Base-by-base conservation (phyloP, 1,140 invertebrate species). In the Rhagoletis zephyria region DNA sequence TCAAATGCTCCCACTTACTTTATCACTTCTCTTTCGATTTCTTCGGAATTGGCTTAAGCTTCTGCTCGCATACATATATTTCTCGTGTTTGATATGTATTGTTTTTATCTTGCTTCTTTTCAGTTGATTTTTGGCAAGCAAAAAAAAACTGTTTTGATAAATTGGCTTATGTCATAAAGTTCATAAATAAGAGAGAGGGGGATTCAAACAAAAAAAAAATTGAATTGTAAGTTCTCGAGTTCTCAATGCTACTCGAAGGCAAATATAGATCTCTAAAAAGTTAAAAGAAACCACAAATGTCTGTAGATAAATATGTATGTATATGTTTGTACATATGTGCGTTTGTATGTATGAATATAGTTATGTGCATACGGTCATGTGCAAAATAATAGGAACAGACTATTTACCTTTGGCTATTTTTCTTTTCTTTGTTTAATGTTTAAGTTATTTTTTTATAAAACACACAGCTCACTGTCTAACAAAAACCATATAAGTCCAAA, bases 111-210 rank as follows among this genome's bases (percentile, higher is more conserved):
- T 74, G 42, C 30, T 74, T 74, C 5, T 74, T 74, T 74, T 16
- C 30, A 30, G 30, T 30, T 30, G 30, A 30, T 30, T 30, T 30
- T 30, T 30, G 30, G 30, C 30, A 30, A 30, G 30, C 30, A 30
- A 30, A 30, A 30, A 30, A 30, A 30, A 30, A 30, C 30, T 74
- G 30, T 48, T 74, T 30, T 74, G 45, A 48, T 48, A 74, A 74
- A 74, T 74, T 74, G 45, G 70, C 70, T 74, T 74, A 74, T 74
- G 74, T 56, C 74, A 81, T 81, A 51, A 19, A 56, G 45, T 48
- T 6, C n/a, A 51, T 16, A 7, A 77, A 56, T 6, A 30, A 67
- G 10, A 67, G 0, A 30, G 6, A 30, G 7, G 1, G n/a, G 0
- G 4, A 81, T 9, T 56, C 0, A 59, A 59, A n/a, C 10, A 74